Conservation (phyloP, 2,888 invertebrate genomes). For the Ditylenchus weischeri region DNA sequence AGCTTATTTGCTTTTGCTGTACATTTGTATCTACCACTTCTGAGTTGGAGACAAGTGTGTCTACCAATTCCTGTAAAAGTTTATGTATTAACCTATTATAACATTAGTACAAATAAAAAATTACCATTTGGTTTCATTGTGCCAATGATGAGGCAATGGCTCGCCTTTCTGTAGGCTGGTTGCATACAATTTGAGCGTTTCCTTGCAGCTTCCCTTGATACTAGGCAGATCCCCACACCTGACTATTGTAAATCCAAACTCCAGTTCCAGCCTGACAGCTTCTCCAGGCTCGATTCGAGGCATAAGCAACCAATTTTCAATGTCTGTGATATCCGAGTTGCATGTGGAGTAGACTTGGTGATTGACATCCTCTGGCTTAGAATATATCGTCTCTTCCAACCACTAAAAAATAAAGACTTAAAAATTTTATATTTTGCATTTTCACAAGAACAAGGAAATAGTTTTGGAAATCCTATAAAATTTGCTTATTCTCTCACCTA, state of each 20-base stretch:
- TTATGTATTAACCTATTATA: no score
- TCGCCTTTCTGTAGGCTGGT: constrained; percentile 67
- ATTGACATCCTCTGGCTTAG: constrained; percentile 63
- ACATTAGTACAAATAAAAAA: background rate
- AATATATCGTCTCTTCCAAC: constrained; percentile 26
- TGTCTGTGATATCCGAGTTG: constrained; percentile 67
- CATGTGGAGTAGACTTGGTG: constrained; percentile 95
- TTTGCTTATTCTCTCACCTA: no score
- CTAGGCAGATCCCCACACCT: constrained; percentile 16
- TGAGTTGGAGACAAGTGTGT: constrained; percentile 33
- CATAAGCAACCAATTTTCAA: constrained; percentile 27
- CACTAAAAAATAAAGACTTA: constrained; percentile 14
- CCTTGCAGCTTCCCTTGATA: constrained; percentile 75
- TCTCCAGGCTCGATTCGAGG: constrained; percentile 18
- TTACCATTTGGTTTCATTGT: constrained; percentile 33
- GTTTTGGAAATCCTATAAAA: no score
- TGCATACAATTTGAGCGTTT: constrained; percentile 89
- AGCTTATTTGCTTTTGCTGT: constrained; percentile 68
- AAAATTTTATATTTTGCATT: no score
- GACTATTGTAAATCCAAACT: constrained; percentile 24
- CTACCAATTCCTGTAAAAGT: constrained; percentile 34
- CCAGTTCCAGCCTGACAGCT: constrained; percentile 20
- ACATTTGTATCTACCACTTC: constrained; percentile 70
- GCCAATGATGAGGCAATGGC: constrained; percentile 28
- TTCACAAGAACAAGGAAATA: no score